phyloP scores from a whole-genome alignment of 1,140 invertebrate species.

The Bombus breviceps region DNA sequence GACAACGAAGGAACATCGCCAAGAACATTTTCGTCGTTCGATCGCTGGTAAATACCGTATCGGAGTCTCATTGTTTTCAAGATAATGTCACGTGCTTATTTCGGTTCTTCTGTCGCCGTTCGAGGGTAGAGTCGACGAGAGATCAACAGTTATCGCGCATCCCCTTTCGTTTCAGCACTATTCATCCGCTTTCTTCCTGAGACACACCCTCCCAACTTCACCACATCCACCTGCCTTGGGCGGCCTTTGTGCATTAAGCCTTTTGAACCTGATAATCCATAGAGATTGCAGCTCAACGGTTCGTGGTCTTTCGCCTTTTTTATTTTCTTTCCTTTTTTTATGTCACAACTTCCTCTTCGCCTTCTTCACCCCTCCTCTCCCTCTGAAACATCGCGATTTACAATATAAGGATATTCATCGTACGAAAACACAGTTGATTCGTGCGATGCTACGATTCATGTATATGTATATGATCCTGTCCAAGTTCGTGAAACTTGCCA shows the following conservation, averaged over 20 bases:
- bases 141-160: constrained; percentile 43
- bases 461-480: too few species aligned
- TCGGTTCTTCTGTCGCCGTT: not conserved
- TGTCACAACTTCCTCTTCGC: not conserved
- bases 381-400: not conserved
- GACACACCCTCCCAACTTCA: constrained; percentile 32
- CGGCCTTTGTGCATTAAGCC: constrained; percentile 58
- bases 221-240: constrained; percentile 22
- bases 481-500: not conserved
- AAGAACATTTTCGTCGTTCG: constrained; percentile 2
- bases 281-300: constrained; percentile 51
- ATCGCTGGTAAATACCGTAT: constrained; percentile 19
- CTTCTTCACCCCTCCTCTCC: too few species aligned
- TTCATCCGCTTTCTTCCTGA: constrained; percentile 31
- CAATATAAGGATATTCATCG: too few species aligned
- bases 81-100: constrained; percentile 37
- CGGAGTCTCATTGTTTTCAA: constrained; percentile 34
- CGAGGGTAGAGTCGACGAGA: constrained; percentile 7
- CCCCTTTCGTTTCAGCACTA: constrained; percentile 31
- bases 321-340: not conserved
- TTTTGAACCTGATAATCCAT: constrained; percentile 63
- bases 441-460: too few species aligned
- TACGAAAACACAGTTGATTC: not conserved
- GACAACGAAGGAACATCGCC: not conserved
- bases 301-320: constrained; percentile 13